Base-by-base conservation (phyloP, 2,888 invertebrate genomes). In the Agrilus cyanescens region DNA sequence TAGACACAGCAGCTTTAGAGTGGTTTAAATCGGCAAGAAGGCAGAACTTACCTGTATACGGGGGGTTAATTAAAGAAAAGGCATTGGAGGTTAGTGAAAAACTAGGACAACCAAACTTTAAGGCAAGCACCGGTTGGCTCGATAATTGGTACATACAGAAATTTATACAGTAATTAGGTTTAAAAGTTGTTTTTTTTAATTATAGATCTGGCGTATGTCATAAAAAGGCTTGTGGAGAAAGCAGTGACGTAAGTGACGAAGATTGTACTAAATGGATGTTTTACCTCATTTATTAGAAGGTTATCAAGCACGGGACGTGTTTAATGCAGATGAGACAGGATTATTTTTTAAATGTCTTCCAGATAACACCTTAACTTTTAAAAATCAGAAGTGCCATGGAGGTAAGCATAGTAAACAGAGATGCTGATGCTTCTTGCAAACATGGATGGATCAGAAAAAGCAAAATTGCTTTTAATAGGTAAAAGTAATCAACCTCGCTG, bases 21-120 rank as follows among this genome's bases (percentile, higher is more conserved):
- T 25, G 41, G 37, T 36, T 25, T 41, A 41, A 41, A 36, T 36
- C 32, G 32, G 20, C 32, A 43, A 43, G 25, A 30, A 43, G 15
- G 33, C 38, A 38, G 20, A 43, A 32, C 43, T n/a, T n/a, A n/a
- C n/a, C n/a, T 37, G 35, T 41, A 36, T 31, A 37, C 20, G 40
- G 40, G 41, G 33, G 37, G 31, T 44, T 44, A 44, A 41, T 44
- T 40, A 41, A 40, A 44, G 44, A 44, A 36, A 44, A 44, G 20
- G 44, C 36, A 14, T 41, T 44, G 37, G 37, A 44, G 34, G 40
- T 44, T 44, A 41, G 37, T 41, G 20, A 40, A 41, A 40, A 41
- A 37, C 32, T 44, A 29, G 44, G 40, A 44, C 44, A 40, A 36
- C 37, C 39, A 30, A 40, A 44, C 14, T 44, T 44, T 32, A 39